Percentiles rank a stretch among this genome's conserved stretches.
phyloP scores from a whole-genome alignment of 2,888 invertebrate genomes.

The Xylocampa areola region DNA sequence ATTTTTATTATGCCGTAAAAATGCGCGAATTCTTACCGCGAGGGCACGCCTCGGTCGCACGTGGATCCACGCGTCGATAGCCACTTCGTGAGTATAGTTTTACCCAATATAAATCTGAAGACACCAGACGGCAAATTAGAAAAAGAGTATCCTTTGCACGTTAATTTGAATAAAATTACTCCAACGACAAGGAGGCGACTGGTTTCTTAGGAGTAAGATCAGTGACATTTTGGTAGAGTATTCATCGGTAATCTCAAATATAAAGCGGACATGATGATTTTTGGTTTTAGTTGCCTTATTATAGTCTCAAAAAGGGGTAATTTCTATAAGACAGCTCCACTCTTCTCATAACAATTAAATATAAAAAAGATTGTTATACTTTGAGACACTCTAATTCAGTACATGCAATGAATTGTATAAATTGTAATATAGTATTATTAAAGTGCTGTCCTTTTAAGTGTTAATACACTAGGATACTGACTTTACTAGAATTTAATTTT shows the following conservation, averaged over 20 bases:
- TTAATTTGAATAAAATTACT: conserved; percentile 60
- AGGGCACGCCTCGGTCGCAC: conserved; percentile 80
- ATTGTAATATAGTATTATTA: conserved; percentile 62
- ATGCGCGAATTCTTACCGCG: conserved; percentile 83
- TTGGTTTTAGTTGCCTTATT: conserved; percentile 71
- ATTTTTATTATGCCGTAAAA: conserved; percentile 87
- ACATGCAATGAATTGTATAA: conserved; percentile 50
- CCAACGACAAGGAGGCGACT: conserved; percentile 14
- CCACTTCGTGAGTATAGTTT: conserved; percentile 77
- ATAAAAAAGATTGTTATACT: conserved; percentile 58
- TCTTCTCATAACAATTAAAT: conserved; percentile 63
- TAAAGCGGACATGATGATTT: conserved; percentile 62
- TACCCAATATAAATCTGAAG: conserved; percentile 62
- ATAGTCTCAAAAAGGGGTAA: conserved; percentile 70
- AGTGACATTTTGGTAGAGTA: conserved; percentile 68
- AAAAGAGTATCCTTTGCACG: conserved; percentile 56
- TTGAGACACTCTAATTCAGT: conserved; percentile 38
- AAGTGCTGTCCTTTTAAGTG: conserved; percentile 64
- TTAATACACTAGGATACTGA: conserved; percentile 66
- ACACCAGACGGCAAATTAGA: conserved; percentile 47
- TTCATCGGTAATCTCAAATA: conserved; percentile 70
- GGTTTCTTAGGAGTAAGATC: conserved; percentile 52
- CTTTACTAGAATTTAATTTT: conserved; percentile 77
- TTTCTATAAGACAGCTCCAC: conserved; percentile 62
- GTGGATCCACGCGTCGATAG: conserved; percentile 87